Evolutionary conservation across 2,888 invertebrate species (phyloP), one percentile per base, ranked within the genome.

Genomic region (Coleophora flavipennella): DNA sequence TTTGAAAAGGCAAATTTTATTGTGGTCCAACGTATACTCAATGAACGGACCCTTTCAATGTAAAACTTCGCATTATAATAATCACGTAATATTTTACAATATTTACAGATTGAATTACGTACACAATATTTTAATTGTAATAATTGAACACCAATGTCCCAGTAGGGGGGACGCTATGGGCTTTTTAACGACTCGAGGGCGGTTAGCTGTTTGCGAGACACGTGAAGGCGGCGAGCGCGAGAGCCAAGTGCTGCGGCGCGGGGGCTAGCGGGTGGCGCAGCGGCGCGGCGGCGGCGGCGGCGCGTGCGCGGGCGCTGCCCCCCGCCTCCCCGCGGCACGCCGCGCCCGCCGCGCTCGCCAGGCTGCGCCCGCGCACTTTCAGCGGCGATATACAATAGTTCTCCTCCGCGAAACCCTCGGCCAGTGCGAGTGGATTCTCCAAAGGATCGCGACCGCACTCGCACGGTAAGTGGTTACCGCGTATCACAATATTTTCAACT

Each of bases 351-450:
- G 75, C 81, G 41, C 73, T 87, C 44, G 87, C 89, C 88, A 95
- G 88, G 33, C 90, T 88, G 48, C 91, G 88, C 1, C 94, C 94
- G 50, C 94, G 93, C 49, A 92, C 89, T 67, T 93, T 92, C 54
- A 94, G 80, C 42, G 95, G 94, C 12, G 94, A 94, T 62, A 95
- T 94, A 80, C 95, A 95, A 69, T 87, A 92, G 73, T 95, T 95
- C 55, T 90, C 90, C 41, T 89, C 87, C 44, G 90, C 84, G 60
- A 93, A 93, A 43, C 91, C 90, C 42, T 75, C 73, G 36, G 79
- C 77, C 45, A 92, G 88, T 13, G 91, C 91, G 47, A 94, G 78
- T 29, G 93, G 91, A 46, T 92, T 92, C 40, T 90, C 89, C 39
- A 94, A 79, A 27, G 95, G 87, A 41, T 92, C 90, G 59, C 92